A percentile compares a stretch with the other conserved stretches of the same genome.
Conservation (phyloP, 2,888 invertebrate species). For the Agrotis segetum region DNA sequence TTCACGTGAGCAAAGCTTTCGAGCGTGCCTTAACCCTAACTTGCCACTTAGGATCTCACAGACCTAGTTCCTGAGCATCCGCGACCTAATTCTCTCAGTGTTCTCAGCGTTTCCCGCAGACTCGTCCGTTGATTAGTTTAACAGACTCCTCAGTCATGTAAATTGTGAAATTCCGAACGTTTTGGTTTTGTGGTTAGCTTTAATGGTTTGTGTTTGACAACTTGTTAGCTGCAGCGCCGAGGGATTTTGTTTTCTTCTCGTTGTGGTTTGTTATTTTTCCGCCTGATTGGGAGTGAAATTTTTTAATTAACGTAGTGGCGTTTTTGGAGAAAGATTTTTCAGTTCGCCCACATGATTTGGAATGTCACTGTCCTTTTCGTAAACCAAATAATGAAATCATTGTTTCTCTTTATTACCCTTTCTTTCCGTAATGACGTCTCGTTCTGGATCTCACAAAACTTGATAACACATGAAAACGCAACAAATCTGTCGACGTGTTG, state of each 20-base stretch:
- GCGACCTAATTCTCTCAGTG: constrained; percentile 75
- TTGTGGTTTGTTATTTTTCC: constrained; percentile 3
- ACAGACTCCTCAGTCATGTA: constrained; percentile 54
- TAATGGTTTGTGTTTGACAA: constrained; percentile 42
- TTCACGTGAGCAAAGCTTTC: constrained; percentile 36
- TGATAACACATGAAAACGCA: constrained; percentile 35
- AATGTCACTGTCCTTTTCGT: not conserved
- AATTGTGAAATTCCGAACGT: constrained; percentile 41
- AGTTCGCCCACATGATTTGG: not conserved
- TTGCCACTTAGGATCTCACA: constrained; percentile 59
- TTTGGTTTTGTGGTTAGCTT: constrained; percentile 27
- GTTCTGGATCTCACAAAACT: not conserved
- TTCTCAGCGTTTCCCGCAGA: constrained; percentile 55
- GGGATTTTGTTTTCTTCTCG: constrained; percentile 28
- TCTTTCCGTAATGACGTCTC: constrained; percentile 8
- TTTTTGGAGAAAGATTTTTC: constrained; percentile 14
- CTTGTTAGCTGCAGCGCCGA: constrained; percentile 39
- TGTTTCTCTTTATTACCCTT: not conserved
- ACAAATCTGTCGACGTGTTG: constrained; percentile 59
- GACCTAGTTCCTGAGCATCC: constrained; percentile 68
- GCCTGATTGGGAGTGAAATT: constrained; percentile 30
- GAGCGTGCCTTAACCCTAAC: constrained; percentile 68
- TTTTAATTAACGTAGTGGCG: not conserved
- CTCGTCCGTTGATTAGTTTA: constrained; percentile 64
- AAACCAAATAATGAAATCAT: constrained; percentile 12